Conservation (phyloP, 1,140 invertebrate genomes). For the Zaprionus taronus region DNA sequence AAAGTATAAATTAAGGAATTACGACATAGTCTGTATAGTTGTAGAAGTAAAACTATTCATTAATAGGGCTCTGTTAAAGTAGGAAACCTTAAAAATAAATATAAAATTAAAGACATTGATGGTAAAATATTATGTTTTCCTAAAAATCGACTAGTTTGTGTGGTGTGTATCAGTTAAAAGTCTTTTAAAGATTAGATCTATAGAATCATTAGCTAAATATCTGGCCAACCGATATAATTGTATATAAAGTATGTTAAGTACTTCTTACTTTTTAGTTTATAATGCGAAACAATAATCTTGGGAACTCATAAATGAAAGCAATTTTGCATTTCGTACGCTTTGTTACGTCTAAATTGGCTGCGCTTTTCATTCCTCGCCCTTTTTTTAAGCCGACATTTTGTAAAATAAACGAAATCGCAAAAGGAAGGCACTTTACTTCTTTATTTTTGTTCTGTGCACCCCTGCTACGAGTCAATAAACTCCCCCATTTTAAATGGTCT, state of each 20-base stretch:
- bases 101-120: too few relatives aligned
- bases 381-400: conserved; percentile 24
- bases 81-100: too few relatives aligned
- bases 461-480: conserved; percentile 14
- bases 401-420: neutral
- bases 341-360: neutral
- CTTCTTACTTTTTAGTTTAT: neutral
- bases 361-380: neutral
- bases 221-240: neutral
- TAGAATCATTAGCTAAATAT: too few relatives aligned
- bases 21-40: too few relatives aligned
- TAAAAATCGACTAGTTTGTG: too few relatives aligned
- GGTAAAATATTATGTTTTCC: too few relatives aligned
- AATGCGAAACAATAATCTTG: neutral
- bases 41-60: too few relatives aligned
- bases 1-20: too few relatives aligned
- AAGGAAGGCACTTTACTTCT: neutral
- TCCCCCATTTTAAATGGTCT: conserved; percentile 25
- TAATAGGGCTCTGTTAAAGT: too few relatives aligned
- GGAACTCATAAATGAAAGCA: neutral
- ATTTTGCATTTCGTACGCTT: neutral
- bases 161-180: too few relatives aligned
- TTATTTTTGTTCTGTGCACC: neutral
- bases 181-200: too few relatives aligned
- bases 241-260: neutral